These are phyloP conservation scores for Scopus umbretta DNA, from an alignment of 2,113 vertebrate species.

Conservation along the genomic window DNA sequence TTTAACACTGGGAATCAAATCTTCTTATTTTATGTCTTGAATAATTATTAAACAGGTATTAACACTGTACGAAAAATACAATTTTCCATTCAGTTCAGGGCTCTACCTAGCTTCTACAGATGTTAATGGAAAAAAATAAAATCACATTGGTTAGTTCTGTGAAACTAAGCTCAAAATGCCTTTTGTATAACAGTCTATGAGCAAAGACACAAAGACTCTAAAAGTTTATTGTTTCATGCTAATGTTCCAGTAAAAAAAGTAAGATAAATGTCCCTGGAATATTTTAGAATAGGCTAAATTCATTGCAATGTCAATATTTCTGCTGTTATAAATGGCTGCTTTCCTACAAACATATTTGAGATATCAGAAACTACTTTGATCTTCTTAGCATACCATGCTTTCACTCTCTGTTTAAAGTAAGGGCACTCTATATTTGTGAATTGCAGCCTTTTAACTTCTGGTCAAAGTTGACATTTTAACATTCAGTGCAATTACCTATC, in stretches of 20 bases:
- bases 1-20: not conserved
- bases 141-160: not conserved
- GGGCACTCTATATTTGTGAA: not conserved
- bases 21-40: not conserved
- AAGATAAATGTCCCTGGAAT: not conserved
- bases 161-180: not conserved
- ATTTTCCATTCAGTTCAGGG: not conserved
- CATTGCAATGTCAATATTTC: not conserved
- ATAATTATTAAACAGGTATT: not conserved
- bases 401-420: not conserved
- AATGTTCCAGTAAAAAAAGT: not conserved
- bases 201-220: not conserved
- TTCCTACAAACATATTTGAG: not conserved
- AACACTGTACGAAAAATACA: not conserved
- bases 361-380: not conserved
- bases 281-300: not conserved
- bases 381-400: not conserved
- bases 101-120: not conserved
- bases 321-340: not conserved
- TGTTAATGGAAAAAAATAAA: not conserved
- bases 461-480: not conserved
- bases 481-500: not conserved
- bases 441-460: not conserved
- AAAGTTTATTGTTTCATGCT: not conserved
- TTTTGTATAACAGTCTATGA: not conserved